These are phyloP conservation scores for Fregetta grallaria DNA, from an alignment of 2,113 vertebrate species.

Conservation along the genomic window DNA sequence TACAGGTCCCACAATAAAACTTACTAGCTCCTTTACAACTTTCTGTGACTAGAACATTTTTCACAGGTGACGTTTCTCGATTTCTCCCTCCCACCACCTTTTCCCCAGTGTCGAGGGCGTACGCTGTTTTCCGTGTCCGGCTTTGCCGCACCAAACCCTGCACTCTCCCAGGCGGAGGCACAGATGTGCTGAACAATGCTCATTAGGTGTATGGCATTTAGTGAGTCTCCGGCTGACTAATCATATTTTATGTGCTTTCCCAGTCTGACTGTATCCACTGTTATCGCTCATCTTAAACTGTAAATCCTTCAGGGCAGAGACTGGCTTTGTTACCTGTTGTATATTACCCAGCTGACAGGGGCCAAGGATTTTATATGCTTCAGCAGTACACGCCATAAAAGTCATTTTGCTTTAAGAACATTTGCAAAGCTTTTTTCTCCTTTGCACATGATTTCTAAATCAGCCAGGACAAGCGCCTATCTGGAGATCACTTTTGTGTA, in stretches of 20 bases:
- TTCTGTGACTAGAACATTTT: neutral
- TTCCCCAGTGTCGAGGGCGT: neutral
- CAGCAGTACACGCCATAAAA: neutral
- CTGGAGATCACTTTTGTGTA: neutral
- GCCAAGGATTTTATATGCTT: neutral
- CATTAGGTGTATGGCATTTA: neutral
- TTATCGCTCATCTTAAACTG: neutral
- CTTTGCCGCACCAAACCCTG: neutral
- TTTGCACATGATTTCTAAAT: neutral
- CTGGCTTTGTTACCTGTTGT: neutral
- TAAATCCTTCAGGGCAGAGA: neutral
- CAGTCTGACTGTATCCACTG: neutral
- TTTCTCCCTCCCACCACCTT: neutral
- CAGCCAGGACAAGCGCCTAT: neutral
- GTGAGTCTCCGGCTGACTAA: neutral
- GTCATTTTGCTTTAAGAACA: neutral
- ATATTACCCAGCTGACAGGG: neutral
- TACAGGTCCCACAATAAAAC: neutral
- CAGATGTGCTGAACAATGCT: neutral
- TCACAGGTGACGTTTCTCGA: neutral
- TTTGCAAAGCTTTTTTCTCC: neutral
- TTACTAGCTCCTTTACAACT: neutral
- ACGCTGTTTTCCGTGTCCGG: rapidly evolving
- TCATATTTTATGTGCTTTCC: neutral
- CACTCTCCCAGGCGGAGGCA: neutral